Evolutionary conservation across 2,113 vertebrate genomes (phyloP).

Genomic region (Phaethornis superciliosus): DNA sequence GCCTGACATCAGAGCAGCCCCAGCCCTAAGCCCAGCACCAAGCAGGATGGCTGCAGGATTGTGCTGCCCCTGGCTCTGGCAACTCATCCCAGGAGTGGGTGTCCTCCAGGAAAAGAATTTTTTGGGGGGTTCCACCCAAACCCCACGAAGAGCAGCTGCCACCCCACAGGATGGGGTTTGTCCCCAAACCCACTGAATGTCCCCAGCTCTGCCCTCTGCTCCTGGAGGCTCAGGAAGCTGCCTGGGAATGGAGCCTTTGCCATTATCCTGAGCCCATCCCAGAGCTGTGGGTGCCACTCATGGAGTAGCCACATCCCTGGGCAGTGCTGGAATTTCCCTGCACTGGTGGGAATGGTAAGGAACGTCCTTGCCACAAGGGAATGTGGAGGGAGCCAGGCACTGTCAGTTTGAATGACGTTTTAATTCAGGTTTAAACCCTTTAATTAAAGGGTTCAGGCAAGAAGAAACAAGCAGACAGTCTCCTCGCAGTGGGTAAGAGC

Average conservation of each 20-base stretch:
- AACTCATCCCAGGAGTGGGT: background rate
- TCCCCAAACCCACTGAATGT: background rate
- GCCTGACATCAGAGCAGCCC: background rate
- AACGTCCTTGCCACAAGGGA: background rate
- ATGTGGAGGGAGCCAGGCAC: background rate
- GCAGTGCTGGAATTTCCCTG: background rate
- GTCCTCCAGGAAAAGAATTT: background rate
- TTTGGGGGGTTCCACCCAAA: background rate
- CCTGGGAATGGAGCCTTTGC: background rate
- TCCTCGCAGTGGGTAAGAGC: background rate
- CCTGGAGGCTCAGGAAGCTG: background rate
- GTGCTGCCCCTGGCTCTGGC: background rate
- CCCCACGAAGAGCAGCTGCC: background rate
- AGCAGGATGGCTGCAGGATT: background rate
- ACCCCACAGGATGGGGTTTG: fast-evolving
- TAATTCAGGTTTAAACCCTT: background rate
- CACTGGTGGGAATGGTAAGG: fast-evolving
- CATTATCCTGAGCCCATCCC: fast-evolving
- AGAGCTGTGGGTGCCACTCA: background rate
- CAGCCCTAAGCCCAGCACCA: background rate
- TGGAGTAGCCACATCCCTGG: background rate
- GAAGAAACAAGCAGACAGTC: constrained; percentile 30
- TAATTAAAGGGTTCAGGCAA: constrained; percentile 38
- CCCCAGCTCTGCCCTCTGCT: fast-evolving
- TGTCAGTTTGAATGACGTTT: constrained; percentile 3